Evolutionary conservation across 2,797 vertebrate genomes (phyloP), one percentile per base, ranked within the genome.

Genomic region (Clarias laeviceps): DNA sequence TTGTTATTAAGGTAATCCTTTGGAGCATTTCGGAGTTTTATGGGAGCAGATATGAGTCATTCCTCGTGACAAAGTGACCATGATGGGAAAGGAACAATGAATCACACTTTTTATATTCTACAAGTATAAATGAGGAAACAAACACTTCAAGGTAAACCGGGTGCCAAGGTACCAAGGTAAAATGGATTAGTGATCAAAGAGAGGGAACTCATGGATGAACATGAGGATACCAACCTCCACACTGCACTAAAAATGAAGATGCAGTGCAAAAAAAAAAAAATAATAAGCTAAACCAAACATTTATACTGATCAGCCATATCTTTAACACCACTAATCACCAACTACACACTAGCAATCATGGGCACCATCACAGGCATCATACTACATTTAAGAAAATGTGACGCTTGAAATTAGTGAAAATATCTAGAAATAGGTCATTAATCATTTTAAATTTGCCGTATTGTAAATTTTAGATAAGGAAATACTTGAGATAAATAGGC

Each of bases 1-100:
- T 84, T 77, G n/a, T 50, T 81, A 64, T 66, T 20, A 66, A 80
- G 61, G 40, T 40, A 81, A 9, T 14, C 24, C 18, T 81, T 81
- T 45, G 40, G n/a, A 79, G 20, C 8, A 14, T 40, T 61, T 34
- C 3, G 32, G 32, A 34, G 29, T 24, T 61, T 45, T 66, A 45
- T 29, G 17, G 37, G 61, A 29, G 40, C 40, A 62, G n/a, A 17
- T 65, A 80, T 65, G 61, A 80, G 77, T 64, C 77, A 80, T 45
- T 18, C 37, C 57, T 78, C 2, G 1, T 61, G 18, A 78, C 20
- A 34, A 61, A 24, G 56, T 61, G 76, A 61, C 76, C 56, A 61
- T 61, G 56, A 22, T 37, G 11, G 57, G 20, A 80, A 80, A 34
- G 32, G 22, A 37, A 14, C 5, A 11, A 22, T 45, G 59, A 79